Evolutionary conservation across 2,113 vertebrate species (phyloP).

Genomic region (Xenopus laevis): DNA sequence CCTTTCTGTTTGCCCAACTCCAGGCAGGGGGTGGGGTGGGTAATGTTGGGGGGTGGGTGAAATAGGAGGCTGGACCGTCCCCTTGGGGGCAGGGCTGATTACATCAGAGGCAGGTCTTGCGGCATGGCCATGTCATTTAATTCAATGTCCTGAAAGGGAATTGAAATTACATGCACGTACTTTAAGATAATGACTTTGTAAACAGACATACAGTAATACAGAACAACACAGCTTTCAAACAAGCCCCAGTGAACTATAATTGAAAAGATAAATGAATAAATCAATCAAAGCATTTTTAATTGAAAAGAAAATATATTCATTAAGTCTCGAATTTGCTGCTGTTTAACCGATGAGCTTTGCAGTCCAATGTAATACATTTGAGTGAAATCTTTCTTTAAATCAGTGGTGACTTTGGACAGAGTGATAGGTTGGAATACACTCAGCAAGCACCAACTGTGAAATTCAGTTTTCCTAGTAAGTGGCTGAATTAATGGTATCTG

Average conservation of each 20-base stretch:
- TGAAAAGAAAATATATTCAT: conserved; percentile 35
- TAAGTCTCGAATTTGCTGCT: conserved; percentile 10
- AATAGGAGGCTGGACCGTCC: no score
- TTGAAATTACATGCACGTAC: no score
- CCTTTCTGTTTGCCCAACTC: no score
- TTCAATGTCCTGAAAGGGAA: no score
- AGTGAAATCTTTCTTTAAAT: conserved; percentile 41
- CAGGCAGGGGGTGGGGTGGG: no score
- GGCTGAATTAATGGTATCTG: conserved; percentile 43
- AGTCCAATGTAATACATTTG: conserved; percentile 36
- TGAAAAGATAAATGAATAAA: conserved; percentile 30
- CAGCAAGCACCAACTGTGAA: conserved; percentile 40
- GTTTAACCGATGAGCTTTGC: conserved; percentile 12
- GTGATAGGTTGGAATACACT: conserved; percentile 40
- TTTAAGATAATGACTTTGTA: no score
- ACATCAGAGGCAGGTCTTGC: no score
- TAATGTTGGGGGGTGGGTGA: no score
- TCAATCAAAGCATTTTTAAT: conserved; percentile 34
- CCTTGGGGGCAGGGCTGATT: no score
- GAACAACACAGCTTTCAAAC: neutral
- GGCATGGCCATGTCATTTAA: no score
- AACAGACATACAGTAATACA: neutral
- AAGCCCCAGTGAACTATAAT: conserved; percentile 4
- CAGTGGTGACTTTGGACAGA: conserved; percentile 39
- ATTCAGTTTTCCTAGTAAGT: conserved; percentile 46